phyloP scores from a whole-genome alignment of 2,797 vertebrate genomes.

The Hippopotamyrus pictus region DNA sequence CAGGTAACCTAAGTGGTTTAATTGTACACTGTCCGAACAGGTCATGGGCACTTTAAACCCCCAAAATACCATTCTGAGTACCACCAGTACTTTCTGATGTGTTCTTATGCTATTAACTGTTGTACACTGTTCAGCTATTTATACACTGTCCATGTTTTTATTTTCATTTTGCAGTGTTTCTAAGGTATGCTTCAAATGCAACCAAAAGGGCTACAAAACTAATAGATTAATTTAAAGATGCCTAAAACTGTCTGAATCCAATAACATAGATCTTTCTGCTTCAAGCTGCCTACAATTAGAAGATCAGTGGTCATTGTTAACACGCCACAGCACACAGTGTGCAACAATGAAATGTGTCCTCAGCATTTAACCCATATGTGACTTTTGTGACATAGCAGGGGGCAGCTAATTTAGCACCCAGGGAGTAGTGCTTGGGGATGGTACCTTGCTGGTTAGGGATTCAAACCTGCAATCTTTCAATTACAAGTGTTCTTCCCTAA shows the following conservation, averaged over 20 bases:
- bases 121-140: neutral
- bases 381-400: too few species aligned
- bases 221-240: neutral
- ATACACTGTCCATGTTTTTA: neutral
- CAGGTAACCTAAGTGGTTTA: neutral
- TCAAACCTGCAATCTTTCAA: too few species aligned
- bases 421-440: too few species aligned
- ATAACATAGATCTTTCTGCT: neutral
- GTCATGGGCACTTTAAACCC: neutral
- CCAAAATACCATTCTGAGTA: neutral
- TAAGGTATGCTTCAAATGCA: neutral
- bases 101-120: neutral
- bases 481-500: too few species aligned
- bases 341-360: too few species aligned
- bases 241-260: neutral
- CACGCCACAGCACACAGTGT: too few species aligned
- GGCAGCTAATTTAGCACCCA: too few species aligned
- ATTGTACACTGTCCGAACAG: neutral
- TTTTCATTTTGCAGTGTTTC: neutral
- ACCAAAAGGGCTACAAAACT: neutral
- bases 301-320: too few species aligned
- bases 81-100: neutral
- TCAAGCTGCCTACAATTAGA: neutral
- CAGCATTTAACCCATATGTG: too few species aligned
- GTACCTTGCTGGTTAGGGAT: too few species aligned